Conservation (phyloP, 2,113 vertebrate genomes). For the Lutjanus erythropterus region DNA sequence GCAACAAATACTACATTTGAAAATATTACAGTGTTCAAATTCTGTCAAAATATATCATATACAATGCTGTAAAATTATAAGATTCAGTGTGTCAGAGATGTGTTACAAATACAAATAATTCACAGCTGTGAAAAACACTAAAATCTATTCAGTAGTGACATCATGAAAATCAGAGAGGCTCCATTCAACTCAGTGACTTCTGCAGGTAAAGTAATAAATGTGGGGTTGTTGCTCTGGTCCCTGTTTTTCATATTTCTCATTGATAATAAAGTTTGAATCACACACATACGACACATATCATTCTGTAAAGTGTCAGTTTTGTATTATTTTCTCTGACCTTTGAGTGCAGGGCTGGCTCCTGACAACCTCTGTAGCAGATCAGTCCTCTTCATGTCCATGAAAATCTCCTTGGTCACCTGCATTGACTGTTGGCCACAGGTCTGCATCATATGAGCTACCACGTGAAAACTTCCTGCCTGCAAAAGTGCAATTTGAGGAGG, state of each 20-base stretch:
- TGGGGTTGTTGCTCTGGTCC: not conserved
- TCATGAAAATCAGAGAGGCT: not conserved
- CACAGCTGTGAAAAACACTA: no score
- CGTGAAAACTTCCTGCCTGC: accelerated
- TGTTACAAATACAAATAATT: no score
- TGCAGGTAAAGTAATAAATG: not conserved
- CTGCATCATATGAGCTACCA: not conserved
- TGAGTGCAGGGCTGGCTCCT: not conserved
- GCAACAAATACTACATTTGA: no score
- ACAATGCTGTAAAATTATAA: no score
- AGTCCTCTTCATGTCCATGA: slow-evolving; percentile 23
- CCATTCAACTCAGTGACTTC: not conserved
- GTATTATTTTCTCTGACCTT: not conserved
- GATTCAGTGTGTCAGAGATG: no score
- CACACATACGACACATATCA: not conserved
- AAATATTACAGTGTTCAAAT: no score
- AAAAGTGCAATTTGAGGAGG: accelerated
- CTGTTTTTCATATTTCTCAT: no score
- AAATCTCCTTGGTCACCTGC: slow-evolving; percentile 1
- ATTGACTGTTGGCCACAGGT: not conserved
- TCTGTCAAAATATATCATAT: no score
- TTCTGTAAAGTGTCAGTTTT: no score
- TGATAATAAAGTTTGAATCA: not conserved
- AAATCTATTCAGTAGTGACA: not conserved
- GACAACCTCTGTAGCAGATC: not conserved